phyloP scores from a whole-genome alignment of 2,113 vertebrate species.

The Calonectris borealis region DNA sequence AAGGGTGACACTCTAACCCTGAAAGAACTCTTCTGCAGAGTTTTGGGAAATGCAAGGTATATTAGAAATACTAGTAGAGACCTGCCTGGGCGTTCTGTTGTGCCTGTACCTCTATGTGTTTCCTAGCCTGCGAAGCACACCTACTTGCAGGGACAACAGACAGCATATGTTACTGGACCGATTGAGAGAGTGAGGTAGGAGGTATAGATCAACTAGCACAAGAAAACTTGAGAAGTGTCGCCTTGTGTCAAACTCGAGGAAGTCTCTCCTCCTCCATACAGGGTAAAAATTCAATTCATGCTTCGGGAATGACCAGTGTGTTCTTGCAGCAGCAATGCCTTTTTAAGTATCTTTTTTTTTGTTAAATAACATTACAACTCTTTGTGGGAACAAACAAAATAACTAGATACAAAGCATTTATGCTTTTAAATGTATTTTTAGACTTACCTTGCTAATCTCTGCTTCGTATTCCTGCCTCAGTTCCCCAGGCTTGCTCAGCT shows the following conservation, averaged over 20 bases:
- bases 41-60: not conserved
- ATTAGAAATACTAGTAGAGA: not conserved
- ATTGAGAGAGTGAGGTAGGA: not conserved
- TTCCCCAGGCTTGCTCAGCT: constrained; percentile 80
- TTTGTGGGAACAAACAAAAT: not conserved
- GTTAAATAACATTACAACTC: not conserved
- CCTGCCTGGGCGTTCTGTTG: not conserved
- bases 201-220: not conserved
- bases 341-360: not conserved
- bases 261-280: not conserved
- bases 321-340: not conserved
- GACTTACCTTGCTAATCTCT: constrained; percentile 78
- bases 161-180: not conserved
- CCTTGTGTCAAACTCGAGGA: not conserved
- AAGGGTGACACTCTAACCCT: not conserved
- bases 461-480: constrained; percentile 81
- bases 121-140: not conserved
- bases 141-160: no score
- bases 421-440: not conserved
- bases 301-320: not conserved
- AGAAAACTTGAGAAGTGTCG: not conserved
- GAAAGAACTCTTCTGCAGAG: not conserved
- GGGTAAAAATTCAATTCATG: not conserved
- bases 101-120: no score
- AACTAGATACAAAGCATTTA: not conserved